Base-by-base conservation (phyloP, 1,140 invertebrate species). In the Drosophila nigromelanica region DNA sequence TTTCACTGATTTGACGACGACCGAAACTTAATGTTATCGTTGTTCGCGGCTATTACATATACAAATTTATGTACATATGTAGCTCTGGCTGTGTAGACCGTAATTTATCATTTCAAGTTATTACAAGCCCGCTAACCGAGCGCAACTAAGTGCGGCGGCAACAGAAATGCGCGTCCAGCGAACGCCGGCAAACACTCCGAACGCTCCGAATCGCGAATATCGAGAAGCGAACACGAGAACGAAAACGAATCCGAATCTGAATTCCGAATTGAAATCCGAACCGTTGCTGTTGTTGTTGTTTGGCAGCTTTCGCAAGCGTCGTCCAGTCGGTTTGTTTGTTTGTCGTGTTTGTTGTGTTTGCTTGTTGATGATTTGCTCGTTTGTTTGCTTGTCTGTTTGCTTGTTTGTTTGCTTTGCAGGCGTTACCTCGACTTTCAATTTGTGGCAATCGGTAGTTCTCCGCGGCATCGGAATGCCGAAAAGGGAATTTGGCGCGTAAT, bases 381-480 rank as follows among this genome's bases (percentile, higher is more conserved):
- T 63, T 48, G 24, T 55, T 58, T 33, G 43, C 18, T 45, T 55
- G 52, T 30, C 37, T 48, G 30, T 55, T 47, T 42, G 27, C 24
- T 63, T 35, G 39, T 51, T 70, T 63, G 14, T 70, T 48, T 27
- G 43, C 45, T 48, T 76, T 64, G 67, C 48, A 52, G 59, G 27
- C 37, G 37, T 76, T 78, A 89, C 83, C 83, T 89, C 83, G 83
- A 83, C 69, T 80, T 79, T 80, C 79, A 87, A 89, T 87, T 87
- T 70, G 39, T 11, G 74, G 10, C 70, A 64, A 71, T 64, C 47
- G 68, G 54, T 66, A 4, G 14, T 18, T 18, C 1, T 1, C 18
- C 2, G 18, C 14, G 59, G 55, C 43, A 56, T 35, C 14, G 37
- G 59, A 47, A 51, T 63, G 18, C 58, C 55, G 69, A 72, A 66